Percentiles rank a stretch among this genome's conserved stretches.
Conservation (phyloP, 2,797 vertebrate species). For the Avahi laniger region DNA sequence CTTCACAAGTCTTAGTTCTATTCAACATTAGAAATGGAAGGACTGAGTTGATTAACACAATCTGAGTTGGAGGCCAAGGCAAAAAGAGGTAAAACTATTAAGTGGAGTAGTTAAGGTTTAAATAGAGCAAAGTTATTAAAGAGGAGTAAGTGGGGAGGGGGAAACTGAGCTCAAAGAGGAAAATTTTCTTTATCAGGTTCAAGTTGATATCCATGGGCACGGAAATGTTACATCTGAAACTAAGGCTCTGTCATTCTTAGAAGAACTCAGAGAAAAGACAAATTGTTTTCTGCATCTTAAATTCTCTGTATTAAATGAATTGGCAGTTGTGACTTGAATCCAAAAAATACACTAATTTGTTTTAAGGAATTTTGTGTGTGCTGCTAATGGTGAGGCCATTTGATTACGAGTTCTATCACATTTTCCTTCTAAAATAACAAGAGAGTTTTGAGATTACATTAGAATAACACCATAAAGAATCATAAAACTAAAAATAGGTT, state of each 20-base stretch:
- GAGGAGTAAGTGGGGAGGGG: not conserved
- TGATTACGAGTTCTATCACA: not conserved
- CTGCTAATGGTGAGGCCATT: not conserved
- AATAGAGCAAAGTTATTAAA: not conserved
- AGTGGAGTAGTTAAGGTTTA: not conserved
- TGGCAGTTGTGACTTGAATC: not conserved
- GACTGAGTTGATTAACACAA: not conserved
- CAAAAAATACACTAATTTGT: not conserved
- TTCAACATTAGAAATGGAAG: not conserved
- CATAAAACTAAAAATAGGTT: not conserved
- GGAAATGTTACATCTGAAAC: not conserved
- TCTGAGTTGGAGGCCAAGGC: not conserved
- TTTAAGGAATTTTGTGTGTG: not conserved
- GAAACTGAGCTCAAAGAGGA: not conserved
- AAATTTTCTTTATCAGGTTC: not conserved
- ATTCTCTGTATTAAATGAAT: not conserved
- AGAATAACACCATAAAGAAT: not conserved
- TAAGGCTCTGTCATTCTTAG: not conserved
- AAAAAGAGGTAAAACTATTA: not conserved
- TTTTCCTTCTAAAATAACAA: not conserved
- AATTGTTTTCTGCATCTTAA: not conserved
- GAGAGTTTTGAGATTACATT: not conserved
- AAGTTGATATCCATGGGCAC: not conserved
- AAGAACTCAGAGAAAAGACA: not conserved
- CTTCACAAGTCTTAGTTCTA: not conserved